Percentiles rank a stretch among this genome's conserved stretches.
Evolutionary conservation across 2,888 invertebrate species (phyloP).

Genomic region (Dryococelus australis): DNA sequence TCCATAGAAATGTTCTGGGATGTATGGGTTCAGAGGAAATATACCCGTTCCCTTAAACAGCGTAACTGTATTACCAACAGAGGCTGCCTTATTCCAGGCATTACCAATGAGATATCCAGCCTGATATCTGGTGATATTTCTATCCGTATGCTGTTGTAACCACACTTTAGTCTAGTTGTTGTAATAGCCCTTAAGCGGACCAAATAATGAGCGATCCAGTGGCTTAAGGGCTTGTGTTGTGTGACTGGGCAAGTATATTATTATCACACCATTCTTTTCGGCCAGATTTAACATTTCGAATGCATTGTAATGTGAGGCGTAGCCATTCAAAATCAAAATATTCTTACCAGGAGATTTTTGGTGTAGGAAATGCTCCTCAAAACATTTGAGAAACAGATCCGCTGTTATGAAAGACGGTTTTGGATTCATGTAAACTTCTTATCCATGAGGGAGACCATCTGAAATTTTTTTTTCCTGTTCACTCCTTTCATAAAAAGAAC

Average conservation of each 20-base stretch:
- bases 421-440: conserved; percentile 41
- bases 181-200: background rate
- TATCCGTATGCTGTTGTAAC: background rate
- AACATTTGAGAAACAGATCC: conserved; percentile 41
- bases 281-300: background rate
- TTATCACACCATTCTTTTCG: background rate
- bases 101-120: background rate
- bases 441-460: conserved; percentile 43
- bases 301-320: background rate
- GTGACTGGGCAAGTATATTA: background rate
- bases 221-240: background rate
- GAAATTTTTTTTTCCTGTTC: conserved; percentile 41
- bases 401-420: conserved; percentile 43
- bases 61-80: background rate
- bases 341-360: background rate
- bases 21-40: background rate
- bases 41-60: background rate
- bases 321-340: background rate
- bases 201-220: background rate
- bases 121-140: conserved; percentile 7
- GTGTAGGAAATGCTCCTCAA: conserved; percentile 37
- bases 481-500: conserved; percentile 45
- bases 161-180: background rate
- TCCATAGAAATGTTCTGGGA: background rate
- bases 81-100: background rate